Percentiles rank a stretch among this genome's conserved stretches.
These are phyloP conservation scores for Sternarchorhynchus goeldii DNA, from an alignment of 2,797 vertebrate genomes.

Conservation along the genomic window DNA sequence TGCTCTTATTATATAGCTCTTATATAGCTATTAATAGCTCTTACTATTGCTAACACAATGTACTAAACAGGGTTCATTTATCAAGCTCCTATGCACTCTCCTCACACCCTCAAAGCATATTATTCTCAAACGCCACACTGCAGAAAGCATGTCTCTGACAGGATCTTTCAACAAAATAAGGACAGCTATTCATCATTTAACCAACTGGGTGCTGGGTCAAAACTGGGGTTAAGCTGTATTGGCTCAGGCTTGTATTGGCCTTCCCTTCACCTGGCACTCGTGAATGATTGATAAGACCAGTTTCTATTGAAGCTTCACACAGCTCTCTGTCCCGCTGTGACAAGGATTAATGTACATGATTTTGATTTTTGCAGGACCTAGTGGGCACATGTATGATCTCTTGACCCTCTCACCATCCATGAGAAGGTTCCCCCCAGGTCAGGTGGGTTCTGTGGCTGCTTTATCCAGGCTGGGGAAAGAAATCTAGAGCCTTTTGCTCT, in stretches of 20 bases:
- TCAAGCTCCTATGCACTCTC: too few species aligned
- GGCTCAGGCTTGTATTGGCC: slow-evolving; percentile 20
- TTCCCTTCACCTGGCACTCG: slow-evolving; percentile 5
- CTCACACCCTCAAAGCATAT: background rate
- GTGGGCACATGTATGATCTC: background rate
- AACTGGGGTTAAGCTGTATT: slow-evolving; percentile 41
- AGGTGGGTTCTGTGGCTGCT: background rate
- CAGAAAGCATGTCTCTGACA: slow-evolving; percentile 22
- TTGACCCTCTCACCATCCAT: background rate
- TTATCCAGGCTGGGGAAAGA: background rate
- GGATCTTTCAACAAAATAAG: slow-evolving; percentile 25
- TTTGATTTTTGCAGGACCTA: background rate
- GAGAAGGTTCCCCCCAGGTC: background rate
- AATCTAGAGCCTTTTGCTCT: background rate
- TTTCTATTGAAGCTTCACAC: slow-evolving; percentile 1
- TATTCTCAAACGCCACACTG: background rate
- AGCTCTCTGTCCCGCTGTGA: background rate
- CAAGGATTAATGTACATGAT: background rate
- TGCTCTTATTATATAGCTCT: background rate
- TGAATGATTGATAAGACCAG: slow-evolving; percentile 39
- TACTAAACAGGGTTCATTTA: background rate
- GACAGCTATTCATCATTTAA: slow-evolving; percentile 44
- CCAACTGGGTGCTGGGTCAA: slow-evolving; percentile 32
- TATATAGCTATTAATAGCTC: too few species aligned
- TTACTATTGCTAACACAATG: background rate